Evolutionary conservation across 2,888 invertebrate genomes (phyloP).

Genomic region (Drosophila meridiana): DNA sequence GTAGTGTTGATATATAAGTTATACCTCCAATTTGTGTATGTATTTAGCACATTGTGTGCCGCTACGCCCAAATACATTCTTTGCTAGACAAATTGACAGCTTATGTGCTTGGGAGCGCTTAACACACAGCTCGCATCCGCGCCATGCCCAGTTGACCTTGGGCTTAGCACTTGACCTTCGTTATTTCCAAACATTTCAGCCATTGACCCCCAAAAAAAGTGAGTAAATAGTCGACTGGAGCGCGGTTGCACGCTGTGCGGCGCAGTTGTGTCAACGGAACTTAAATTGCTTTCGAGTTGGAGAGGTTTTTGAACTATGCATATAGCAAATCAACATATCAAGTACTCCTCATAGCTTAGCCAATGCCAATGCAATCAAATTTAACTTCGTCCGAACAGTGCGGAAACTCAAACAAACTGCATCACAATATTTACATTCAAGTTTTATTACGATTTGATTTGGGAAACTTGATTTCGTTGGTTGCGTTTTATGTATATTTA

Average conservation of each 20-base stretch:
- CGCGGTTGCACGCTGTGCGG: slow-evolving; percentile 10
- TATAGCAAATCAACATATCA: not conserved
- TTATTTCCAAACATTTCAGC: slow-evolving; percentile 61
- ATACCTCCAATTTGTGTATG: not conserved
- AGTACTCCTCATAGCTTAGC: slow-evolving; percentile 21
- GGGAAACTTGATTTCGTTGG: slow-evolving; percentile 38
- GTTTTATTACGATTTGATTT: slow-evolving; percentile 38
- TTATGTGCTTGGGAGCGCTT: slow-evolving; percentile 17
- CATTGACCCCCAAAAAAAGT: slow-evolving; percentile 67
- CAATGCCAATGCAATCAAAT: slow-evolving; percentile 45
- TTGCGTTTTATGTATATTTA: slow-evolving; percentile 8
- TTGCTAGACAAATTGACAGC: slow-evolving; percentile 24
- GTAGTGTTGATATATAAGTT: slow-evolving; percentile 29
- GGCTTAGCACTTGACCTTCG: slow-evolving; percentile 62
- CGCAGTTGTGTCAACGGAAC: slow-evolving; percentile 74
- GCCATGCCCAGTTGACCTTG: slow-evolving; percentile 40
- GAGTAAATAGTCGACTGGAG: slow-evolving; percentile 21
- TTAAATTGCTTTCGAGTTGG: slow-evolving; percentile 63
- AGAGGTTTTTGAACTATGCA: slow-evolving; percentile 74
- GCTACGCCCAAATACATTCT: not conserved
- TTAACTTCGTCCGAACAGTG: slow-evolving; percentile 16
- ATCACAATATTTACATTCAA: slow-evolving; percentile 43
- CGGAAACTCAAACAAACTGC: slow-evolving; percentile 49
- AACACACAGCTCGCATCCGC: not conserved
- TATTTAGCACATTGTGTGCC: slow-evolving; percentile 21